A percentile compares a stretch with the other conserved stretches of the same genome.
These are phyloP conservation scores for Sitophilus oryzae DNA, from an alignment of 1,140 invertebrate species.

Conservation along the genomic window DNA sequence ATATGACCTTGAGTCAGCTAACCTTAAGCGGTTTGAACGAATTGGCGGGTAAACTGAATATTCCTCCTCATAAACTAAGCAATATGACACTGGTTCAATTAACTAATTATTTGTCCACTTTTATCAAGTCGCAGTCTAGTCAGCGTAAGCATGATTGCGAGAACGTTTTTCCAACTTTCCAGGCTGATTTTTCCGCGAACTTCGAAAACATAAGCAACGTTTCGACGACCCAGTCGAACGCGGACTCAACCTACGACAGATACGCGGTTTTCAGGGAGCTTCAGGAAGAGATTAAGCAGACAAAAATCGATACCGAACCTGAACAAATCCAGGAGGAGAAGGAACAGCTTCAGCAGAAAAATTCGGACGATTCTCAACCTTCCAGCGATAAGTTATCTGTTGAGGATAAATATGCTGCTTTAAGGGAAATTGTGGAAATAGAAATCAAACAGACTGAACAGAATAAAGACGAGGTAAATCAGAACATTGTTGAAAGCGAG, in stretches of 20 bases:
- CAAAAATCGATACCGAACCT: constrained; percentile 44
- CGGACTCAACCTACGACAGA: constrained; percentile 54
- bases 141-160: constrained; percentile 14
- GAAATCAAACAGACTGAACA: constrained; percentile 30
- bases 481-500: constrained; percentile 41
- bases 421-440: constrained; percentile 60
- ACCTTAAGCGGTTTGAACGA: constrained; percentile 75
- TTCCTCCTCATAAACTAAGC: constrained; percentile 69
- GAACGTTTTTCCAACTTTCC: constrained; percentile 44
- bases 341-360: constrained; percentile 32
- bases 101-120: constrained; percentile 67
- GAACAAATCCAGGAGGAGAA: constrained; percentile 44
- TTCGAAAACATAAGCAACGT: constrained; percentile 54
- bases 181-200: constrained; percentile 57
- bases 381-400: constrained; percentile 38
- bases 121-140: constrained; percentile 47
- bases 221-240: background rate
- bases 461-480: constrained; percentile 27
- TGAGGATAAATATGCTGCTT: constrained; percentile 61
- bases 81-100: constrained; percentile 79
- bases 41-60: constrained; percentile 65
- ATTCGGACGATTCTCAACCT: constrained; percentile 4
- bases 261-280: constrained; percentile 83
- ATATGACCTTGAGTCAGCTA: constrained; percentile 75
- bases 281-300: constrained; percentile 57